Percentiles rank a stretch among this genome's conserved stretches.
phyloP scores from a whole-genome alignment of 2,888 invertebrate species.

The Notodonta dromedarius region DNA sequence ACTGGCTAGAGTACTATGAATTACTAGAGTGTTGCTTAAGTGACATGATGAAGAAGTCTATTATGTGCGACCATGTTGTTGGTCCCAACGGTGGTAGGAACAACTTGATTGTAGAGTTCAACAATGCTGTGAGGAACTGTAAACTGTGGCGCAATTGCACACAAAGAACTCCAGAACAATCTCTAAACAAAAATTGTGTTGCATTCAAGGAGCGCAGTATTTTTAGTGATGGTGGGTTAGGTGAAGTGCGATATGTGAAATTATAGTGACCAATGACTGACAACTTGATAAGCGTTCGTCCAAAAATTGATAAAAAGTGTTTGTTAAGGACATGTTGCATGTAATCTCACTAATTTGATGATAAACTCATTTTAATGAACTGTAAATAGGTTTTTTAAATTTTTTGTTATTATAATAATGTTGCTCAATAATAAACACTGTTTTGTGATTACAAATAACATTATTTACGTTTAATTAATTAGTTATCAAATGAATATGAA shows the following conservation, averaged over 20 bases:
- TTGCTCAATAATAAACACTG: neutral
- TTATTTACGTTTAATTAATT: neutral
- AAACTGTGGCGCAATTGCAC: constrained; percentile 77
- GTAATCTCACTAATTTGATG: neutral
- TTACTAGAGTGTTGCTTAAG: constrained; percentile 89
- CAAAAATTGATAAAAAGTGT: neutral
- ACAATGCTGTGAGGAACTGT: constrained; percentile 85
- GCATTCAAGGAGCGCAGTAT: constrained; percentile 59
- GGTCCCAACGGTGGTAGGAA: constrained; percentile 92
- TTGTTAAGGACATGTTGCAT: neutral
- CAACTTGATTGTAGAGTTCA: constrained; percentile 87
- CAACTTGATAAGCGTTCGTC: neutral
- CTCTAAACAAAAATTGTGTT: constrained; percentile 85
- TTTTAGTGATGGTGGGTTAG: constrained; percentile 55
- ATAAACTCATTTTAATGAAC: neutral
- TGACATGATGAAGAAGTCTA: constrained; percentile 81
- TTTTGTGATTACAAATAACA: too few relatives aligned
- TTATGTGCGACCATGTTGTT: constrained; percentile 87
- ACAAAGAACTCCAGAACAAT: constrained; percentile 69
- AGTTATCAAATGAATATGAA: neutral
- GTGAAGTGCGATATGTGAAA: constrained; percentile 44
- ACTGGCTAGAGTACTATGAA: constrained; percentile 89
- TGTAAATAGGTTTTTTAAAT: neutral
- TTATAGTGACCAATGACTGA: constrained; percentile 18
- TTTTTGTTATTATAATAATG: neutral